phyloP scores from a whole-genome alignment of 2,888 invertebrate genomes.

The Drosophila histrio region DNA sequence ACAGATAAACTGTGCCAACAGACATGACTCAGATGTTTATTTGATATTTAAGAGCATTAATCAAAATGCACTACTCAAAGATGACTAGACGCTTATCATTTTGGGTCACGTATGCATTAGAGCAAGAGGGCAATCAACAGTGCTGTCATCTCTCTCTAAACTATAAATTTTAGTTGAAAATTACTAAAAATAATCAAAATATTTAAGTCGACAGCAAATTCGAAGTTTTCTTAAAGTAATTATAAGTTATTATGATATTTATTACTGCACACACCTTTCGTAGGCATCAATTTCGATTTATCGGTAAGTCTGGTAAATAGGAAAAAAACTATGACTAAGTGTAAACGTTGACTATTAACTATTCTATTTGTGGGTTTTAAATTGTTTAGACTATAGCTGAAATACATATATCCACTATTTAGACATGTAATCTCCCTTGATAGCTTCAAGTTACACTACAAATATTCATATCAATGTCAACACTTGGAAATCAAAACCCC shows the following conservation, averaged over 20 bases:
- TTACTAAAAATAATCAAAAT: background rate
- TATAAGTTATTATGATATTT: background rate
- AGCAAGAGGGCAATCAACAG: background rate
- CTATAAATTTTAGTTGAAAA: background rate
- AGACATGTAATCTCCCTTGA: background rate
- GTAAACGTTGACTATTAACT: conserved; percentile 1
- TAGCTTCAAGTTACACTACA: background rate
- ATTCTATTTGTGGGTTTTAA: background rate
- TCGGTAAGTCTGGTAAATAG: background rate
- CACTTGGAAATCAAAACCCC: background rate
- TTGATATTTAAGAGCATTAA: conserved; percentile 1
- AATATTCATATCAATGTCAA: background rate
- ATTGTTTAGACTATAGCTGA: background rate
- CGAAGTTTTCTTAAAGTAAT: background rate
- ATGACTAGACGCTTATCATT: conserved; percentile 26
- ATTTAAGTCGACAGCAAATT: background rate
- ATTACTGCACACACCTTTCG: background rate
- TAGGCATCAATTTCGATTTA: background rate
- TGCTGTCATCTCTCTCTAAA: conserved; percentile 12
- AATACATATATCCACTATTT: background rate
- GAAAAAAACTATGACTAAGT: background rate
- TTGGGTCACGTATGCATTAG: conserved; percentile 13
- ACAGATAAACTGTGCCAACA: background rate
- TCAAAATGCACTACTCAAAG: conserved; percentile 4
- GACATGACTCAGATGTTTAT: conserved; percentile 9